Conservation (phyloP, 1,140 invertebrate species). For the Drosophila willistoni region DNA sequence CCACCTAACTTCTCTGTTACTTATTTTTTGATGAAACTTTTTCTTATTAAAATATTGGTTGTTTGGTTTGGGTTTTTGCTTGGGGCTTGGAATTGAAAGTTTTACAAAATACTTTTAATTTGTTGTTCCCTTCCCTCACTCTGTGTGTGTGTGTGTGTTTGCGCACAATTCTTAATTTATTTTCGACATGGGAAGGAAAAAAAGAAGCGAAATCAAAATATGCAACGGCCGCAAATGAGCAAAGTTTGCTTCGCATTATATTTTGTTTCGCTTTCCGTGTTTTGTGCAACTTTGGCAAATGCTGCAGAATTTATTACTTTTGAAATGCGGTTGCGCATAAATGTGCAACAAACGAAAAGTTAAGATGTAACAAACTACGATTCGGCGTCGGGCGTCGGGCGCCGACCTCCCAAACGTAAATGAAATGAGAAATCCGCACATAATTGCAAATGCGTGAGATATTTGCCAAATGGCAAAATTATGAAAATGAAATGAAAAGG, state of each 20-base stretch:
- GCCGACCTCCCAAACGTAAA: constrained; percentile 56
- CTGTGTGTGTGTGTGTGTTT: constrained; percentile 27
- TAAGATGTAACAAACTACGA: constrained; percentile 59
- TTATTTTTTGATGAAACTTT: constrained; percentile 11
- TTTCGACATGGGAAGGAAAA: constrained; percentile 22
- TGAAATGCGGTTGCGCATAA: constrained; percentile 78
- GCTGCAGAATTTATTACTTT: constrained; percentile 78
- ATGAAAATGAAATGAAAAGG: constrained; percentile 74
- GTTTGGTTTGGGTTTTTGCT: constrained; percentile 31
- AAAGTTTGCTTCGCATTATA: constrained; percentile 58
- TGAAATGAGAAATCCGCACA: constrained; percentile 75
- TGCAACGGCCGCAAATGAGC: constrained; percentile 69
- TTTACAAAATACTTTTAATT: constrained; percentile 57
- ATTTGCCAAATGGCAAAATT: constrained; percentile 76
- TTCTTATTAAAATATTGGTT: constrained; percentile 58
- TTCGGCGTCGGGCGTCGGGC: constrained; percentile 39
- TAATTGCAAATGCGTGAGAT: constrained; percentile 81
- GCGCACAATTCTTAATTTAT: constrained; percentile 65
- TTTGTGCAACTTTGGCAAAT: constrained; percentile 47
- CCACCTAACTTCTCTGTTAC: neutral
- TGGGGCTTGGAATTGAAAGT: constrained; percentile 42
- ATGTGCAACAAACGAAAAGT: constrained; percentile 57
- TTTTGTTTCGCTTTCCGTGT: constrained; percentile 32
- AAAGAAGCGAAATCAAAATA: constrained; percentile 62
- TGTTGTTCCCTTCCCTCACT: constrained; percentile 3